Evolutionary conservation across 2,797 vertebrate genomes (phyloP).

Genomic region (Eulemur albifrons): DNA sequence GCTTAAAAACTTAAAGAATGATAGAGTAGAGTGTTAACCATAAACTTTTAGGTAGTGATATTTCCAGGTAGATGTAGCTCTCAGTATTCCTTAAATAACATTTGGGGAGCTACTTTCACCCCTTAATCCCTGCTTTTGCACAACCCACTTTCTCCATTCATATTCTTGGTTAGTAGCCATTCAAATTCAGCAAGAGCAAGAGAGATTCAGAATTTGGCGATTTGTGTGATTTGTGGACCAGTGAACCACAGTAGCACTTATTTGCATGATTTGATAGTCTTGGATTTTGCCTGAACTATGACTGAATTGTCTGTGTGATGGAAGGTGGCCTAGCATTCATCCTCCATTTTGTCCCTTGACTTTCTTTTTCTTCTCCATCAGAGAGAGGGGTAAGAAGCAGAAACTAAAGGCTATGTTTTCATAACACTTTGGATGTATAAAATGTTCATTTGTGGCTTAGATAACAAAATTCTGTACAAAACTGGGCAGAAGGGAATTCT

Average conservation of each 20-base stretch:
- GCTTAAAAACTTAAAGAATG: not conserved
- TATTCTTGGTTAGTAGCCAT: not conserved
- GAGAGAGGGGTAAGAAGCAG: not conserved
- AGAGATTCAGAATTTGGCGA: not conserved
- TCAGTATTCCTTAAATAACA: not conserved
- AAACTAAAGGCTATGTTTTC: not conserved
- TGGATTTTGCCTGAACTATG: not conserved
- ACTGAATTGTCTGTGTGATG: not conserved
- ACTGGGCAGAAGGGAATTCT: not conserved
- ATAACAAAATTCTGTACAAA: not conserved
- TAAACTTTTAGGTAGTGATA: not conserved
- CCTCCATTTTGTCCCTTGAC: not conserved
- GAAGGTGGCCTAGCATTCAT: not conserved
- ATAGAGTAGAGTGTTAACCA: not conserved
- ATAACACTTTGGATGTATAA: not conserved
- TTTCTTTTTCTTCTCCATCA: not conserved
- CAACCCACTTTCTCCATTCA: not conserved
- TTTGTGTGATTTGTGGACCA: not conserved
- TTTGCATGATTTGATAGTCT: not conserved
- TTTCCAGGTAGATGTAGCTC: not conserved
- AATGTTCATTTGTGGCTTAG: not conserved
- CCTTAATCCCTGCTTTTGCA: not conserved
- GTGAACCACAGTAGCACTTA: not conserved
- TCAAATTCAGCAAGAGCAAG: not conserved
- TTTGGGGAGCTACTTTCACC: not conserved